Evolutionary conservation across 2,888 invertebrate genomes (phyloP), one percentile per base, ranked within the genome.

Genomic region (Dimorphilus gyrociliatus): DNA sequence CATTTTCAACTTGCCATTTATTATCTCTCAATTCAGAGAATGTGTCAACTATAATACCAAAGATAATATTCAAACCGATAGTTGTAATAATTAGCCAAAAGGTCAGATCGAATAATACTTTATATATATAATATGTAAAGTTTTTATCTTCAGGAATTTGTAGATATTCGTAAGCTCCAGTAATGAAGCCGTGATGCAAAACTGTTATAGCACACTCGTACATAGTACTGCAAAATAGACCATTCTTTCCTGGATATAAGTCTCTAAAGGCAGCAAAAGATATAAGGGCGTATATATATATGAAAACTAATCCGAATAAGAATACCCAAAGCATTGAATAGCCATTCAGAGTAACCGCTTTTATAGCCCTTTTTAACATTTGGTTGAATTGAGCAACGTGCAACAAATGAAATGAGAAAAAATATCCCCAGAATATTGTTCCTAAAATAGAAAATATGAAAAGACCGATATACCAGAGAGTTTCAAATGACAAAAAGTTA

Each of bases 41-140:
- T 6, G 59, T 59, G 42, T 59, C 59, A 19, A 59, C 55, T 28
- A 59, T 59, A 42, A 59, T 59, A 45, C 59, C 59, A 34, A 59
- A 56, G 43, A 59, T 55, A 37, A 59, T 57, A 48, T 57, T 59
- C 30, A 59, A 44, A 16, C 56, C 56, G 35, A 57, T 59, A 19
- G 56, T 57, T 8, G 57, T 55, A 39, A 59, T 54, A 43, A 58
- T 51, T 36, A 54, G 51, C 45, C 57, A 59, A 47, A 59, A 59
- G 19, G 52, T 47, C 18, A 59, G 47, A 38, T 59, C 55, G 35
- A 50, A 55, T 7, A 16, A 3, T 3, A 25, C 26, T 12, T 30
- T 30, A 10, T 10, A 7, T 3, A 30, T 7, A n/a, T 12, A 6
- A 14, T 21, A 30, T 3, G 4, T 2, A 5, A 30, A 26, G n/a